Conservation (phyloP, 1,140 invertebrate species). For the Meloidogyne floridensis region DNA sequence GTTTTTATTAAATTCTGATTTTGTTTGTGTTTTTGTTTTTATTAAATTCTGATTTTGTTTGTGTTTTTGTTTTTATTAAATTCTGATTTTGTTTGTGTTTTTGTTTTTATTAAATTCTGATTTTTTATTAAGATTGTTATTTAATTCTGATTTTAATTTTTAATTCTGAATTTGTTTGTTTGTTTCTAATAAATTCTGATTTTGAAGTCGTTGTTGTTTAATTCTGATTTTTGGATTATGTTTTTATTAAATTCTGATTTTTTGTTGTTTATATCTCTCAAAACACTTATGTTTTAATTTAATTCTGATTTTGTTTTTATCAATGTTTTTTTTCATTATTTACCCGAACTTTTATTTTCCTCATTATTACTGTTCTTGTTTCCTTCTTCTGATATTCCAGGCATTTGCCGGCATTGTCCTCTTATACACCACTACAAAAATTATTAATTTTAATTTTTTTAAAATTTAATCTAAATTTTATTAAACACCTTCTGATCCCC, state of each 20-base stretch:
- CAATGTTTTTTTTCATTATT: neutral
- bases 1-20: no score
- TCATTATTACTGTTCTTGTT: neutral
- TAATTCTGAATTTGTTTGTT: no score
- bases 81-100: no score
- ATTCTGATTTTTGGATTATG: neutral
- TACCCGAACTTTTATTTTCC: neutral
- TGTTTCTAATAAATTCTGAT: neutral
- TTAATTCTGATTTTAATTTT: no score
- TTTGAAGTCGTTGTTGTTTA: conserved; percentile 8
- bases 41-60: neutral
- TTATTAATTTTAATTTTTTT: neutral
- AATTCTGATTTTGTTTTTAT: neutral
- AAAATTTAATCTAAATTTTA: neutral
- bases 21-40: no score
- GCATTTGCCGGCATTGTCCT: neutral
- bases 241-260: no score
- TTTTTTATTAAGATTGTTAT: neutral
- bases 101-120: neutral
- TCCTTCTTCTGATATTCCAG: neutral
- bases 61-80: neutral
- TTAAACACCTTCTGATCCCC: conserved; percentile 44
- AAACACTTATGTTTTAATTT: neutral
- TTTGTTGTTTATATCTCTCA: neutral
- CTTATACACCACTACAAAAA: conserved; percentile 27